Evolutionary conservation across 2,888 invertebrate genomes (phyloP), one percentile per base, ranked within the genome.

Genomic region (Bhutanitis thaidina): DNA sequence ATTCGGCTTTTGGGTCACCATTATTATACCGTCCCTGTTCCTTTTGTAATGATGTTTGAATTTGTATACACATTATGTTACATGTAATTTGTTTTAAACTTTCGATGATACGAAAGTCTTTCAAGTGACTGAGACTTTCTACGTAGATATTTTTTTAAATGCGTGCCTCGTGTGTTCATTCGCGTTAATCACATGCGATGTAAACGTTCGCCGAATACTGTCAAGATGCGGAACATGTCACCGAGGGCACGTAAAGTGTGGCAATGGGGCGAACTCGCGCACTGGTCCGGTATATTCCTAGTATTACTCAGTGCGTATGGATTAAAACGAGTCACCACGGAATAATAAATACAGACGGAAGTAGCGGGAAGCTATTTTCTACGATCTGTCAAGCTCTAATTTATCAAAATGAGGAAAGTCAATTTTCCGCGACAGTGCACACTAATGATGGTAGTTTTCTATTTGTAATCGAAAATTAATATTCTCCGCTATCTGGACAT

Each of bases 161-260:
- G 35, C 40, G 41, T 46, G 43, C 39, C 15, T 35, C 41, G 35
- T 20, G 43, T 27, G 27, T 27, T 20, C 29, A 49, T 36, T 37
- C 37, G 43, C 49, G 36, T 49, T 51, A 51, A 51, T 51, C 40
- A 51, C 45, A 40, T 51, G 45, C 45, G 45, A 40, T 29, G 10
- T 41, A 44, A 37, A 29, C 39, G 27, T 44, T 20, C 27, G 25
- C 37, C 37, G 32, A 49, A 49, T 49, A 41, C 41, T 14, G 32
- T 52, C 41, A 32, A 30, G 40, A 46, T 43, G 37, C 43, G 15
- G 46, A 41, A 38, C 46, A n/a, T 46, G 46, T 41, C 41, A 16
- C 40, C 27, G 32, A 47, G 46, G 52, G 46, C 46, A 37, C 13
- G 15, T n/a, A 10, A 46, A 43, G 43, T 43, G 46, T 46, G 46